Evolutionary conservation across 1,140 invertebrate species (phyloP).

Genomic region (Aporrectodea caliginosa): DNA sequence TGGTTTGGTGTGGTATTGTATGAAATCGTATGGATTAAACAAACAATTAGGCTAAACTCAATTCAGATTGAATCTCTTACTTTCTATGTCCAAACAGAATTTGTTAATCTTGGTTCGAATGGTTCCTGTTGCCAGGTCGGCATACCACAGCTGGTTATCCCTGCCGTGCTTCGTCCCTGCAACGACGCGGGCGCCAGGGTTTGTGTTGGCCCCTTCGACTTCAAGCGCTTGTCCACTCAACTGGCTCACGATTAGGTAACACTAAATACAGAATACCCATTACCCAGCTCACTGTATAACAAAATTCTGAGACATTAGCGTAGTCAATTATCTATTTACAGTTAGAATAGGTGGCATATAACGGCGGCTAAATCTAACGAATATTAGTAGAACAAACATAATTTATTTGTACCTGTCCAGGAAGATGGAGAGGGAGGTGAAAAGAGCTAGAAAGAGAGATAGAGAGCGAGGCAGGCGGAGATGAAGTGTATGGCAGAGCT

Average conservation of each 20-base stretch:
- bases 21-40: too few relatives aligned
- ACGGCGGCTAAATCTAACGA: too few relatives aligned
- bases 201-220: background rate
- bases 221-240: background rate
- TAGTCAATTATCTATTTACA: too few relatives aligned
- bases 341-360: too few relatives aligned
- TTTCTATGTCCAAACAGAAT: constrained; percentile 29
- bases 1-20: too few relatives aligned
- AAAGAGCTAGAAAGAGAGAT: background rate
- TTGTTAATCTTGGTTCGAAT: constrained; percentile 29
- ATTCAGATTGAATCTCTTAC: too few relatives aligned
- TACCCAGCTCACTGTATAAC: too few relatives aligned
- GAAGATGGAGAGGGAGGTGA: background rate
- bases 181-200: background rate
- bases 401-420: too few relatives aligned
- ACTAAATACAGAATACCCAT: background rate
- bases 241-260: background rate
- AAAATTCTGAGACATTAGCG: too few relatives aligned
- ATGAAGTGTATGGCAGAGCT: too few relatives aligned
- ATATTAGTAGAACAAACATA: too few relatives aligned
- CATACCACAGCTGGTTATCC: constrained; percentile 31
- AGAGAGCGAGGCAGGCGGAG: background rate
- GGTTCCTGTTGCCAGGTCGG: constrained; percentile 27
- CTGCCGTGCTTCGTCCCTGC: constrained; percentile 8
- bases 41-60: too few relatives aligned